Base-by-base conservation (phyloP, 2,888 invertebrate species). In the Himalopsyche japonica region DNA sequence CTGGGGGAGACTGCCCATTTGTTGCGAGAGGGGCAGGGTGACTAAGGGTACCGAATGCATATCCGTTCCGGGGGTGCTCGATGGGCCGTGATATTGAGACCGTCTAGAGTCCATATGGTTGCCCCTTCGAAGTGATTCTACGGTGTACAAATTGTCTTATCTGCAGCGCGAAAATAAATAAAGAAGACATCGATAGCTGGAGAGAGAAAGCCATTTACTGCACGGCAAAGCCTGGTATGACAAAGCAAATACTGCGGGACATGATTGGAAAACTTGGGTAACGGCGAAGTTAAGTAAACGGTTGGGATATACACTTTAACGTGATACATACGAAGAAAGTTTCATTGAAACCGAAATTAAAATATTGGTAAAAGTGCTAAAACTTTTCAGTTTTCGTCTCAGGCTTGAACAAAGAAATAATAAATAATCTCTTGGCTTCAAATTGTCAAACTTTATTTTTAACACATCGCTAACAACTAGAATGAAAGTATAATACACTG, bases 31-130 rank as follows among this genome's bases (percentile, higher is more conserved):
- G 57, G 57, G 57, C 24, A 20, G 57, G 57, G 57, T 57, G 57
- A 57, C 57, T 57, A 20, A 57, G 57, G 57, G 57, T 57, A 24
- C 20, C 10, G 20, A 57, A 57, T 57, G 57, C 57, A 57, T 57
- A 57, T 57, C 57, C 57, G 57, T 57, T 57, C 43, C 20, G 57
- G 43, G 57, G 82, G 78, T 57, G 82, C 76, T 82, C 82, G 37
- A 32, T 78, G 82, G 78, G 78, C 48, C 82, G 12, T 57, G 82
- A 30, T 77, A 82, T 82, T 78, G 82, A 78, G 57, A 20, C 57
- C 57, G 57, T 57, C 57, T 57, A 57, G 20, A 20, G 57, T 57
- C 57, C 57, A 57, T 57, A 57, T 57, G 57, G 57, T 57, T 57
- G 57, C 57, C 43, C 12, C 24, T 57, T 57, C 24, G 2, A n/a